A percentile compares a stretch with the other conserved stretches of the same genome.
Evolutionary conservation across 2,888 invertebrate genomes (phyloP).

Genomic region (Rugalucina vietnamica): DNA sequence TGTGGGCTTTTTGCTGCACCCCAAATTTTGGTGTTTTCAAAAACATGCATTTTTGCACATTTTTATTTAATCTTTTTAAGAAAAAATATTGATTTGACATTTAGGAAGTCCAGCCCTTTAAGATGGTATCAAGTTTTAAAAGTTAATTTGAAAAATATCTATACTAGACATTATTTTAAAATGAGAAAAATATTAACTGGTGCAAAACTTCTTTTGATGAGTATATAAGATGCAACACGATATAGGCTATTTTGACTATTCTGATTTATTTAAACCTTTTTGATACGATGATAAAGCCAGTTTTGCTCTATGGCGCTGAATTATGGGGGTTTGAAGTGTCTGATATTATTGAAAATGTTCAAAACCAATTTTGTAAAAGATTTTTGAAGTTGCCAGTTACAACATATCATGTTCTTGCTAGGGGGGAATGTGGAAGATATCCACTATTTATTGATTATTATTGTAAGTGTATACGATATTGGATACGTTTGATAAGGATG

Average conservation of each 20-base stretch:
- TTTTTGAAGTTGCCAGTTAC: neutral
- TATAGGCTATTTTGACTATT: neutral
- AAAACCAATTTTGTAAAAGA: neutral
- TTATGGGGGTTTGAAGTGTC: neutral
- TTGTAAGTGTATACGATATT: neutral
- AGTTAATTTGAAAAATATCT: too few relatives aligned
- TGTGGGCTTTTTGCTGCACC: too few relatives aligned
- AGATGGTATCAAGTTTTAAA: too few relatives aligned
- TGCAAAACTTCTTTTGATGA: too few relatives aligned
- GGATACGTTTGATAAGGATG: neutral
- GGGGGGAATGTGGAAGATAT: neutral
- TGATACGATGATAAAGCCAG: neutral
- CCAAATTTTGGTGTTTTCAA: too few relatives aligned
- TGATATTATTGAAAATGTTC: conserved; percentile 1
- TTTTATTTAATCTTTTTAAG: too few relatives aligned
- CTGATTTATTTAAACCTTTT: neutral
- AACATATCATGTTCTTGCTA: neutral
- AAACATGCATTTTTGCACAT: too few relatives aligned
- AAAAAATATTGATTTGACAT: too few relatives aligned
- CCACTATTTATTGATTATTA: neutral
- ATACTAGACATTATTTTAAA: too few relatives aligned
- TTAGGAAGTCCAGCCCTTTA: too few relatives aligned
- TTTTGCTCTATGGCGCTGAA: neutral
- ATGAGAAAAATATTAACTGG: too few relatives aligned
- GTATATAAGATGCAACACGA: neutral